Percentiles rank a stretch among this genome's conserved stretches.
Evolutionary conservation across 2,888 invertebrate genomes (phyloP).

Genomic region (Pristionchus fissidentatus): DNA sequence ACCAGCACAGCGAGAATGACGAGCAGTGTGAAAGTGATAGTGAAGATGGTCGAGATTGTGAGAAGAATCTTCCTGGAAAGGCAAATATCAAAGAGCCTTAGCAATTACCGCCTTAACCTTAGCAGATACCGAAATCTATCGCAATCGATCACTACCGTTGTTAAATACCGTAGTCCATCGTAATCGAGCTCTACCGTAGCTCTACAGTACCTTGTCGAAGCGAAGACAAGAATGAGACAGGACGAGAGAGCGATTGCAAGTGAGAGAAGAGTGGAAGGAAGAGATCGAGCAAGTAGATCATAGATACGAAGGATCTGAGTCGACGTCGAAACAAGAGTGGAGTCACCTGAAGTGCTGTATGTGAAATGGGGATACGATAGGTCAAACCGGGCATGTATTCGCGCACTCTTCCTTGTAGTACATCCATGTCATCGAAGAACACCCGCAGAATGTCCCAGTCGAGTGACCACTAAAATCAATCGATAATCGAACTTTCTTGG

Average conservation of each 20-base stretch:
- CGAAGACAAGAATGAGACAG: conserved; percentile 38
- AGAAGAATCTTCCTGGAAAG: conserved; percentile 27
- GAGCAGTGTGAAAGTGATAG: conserved; percentile 42
- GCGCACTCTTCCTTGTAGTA: background rate
- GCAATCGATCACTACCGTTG: background rate
- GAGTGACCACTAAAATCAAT: conserved; percentile 24
- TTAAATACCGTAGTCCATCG: background rate
- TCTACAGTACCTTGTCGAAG: background rate
- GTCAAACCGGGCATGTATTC: conserved; percentile 14
- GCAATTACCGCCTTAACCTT: too few species aligned
- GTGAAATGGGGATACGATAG: background rate
- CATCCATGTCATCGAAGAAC: conserved; percentile 37
- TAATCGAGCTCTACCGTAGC: background rate
- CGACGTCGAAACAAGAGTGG: conserved; percentile 17
- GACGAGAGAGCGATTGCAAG: conserved; percentile 14
- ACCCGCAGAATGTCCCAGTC: conserved; percentile 35
- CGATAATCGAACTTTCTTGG: background rate
- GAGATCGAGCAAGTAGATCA: conserved; percentile 30
- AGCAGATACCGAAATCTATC: background rate
- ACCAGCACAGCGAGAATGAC: conserved; percentile 34
- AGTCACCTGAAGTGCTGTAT: background rate
- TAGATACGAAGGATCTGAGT: conserved; percentile 43
- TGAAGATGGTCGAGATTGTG: conserved; percentile 30
- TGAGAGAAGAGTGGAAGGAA: conserved; percentile 47
- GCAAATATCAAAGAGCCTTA: too few species aligned